Evolutionary conservation across 2,888 invertebrate species (phyloP), one percentile per base, ranked within the genome.

Genomic region (Dascillus cervinus): DNA sequence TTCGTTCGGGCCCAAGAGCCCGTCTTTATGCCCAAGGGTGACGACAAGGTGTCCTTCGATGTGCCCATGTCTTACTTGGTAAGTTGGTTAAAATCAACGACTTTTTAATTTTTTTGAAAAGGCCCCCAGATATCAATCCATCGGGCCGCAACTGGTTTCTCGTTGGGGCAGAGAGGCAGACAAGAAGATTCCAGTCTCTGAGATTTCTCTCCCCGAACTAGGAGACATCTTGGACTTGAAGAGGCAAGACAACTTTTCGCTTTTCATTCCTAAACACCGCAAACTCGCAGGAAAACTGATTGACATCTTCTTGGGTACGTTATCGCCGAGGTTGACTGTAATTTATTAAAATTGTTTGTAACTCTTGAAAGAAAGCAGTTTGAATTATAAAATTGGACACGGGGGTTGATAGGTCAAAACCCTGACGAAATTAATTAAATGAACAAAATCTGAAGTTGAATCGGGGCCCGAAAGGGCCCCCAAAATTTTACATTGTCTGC

Each of bases 1-100:
- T 83, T 81, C 64, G 81, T 84, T 53, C 75, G 83, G 20, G 84
- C 85, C 4, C 70, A 73, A 41, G 85, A 86, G 62, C 84, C 85
- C 1, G 73, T 79, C 36, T 84, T 84, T 63, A 75, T 82, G 67
- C 77, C 78, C 43, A 86, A 85, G 62, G 82, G 82, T 2, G 73
- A 75, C n/a, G 6, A 17, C 4, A 48, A 69, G 0, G 70, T 70
- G 37, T 63, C 70, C 6, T 81, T 81, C 41, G 70, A 77, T 41
- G 68, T 82, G 3, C 74, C 76, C 0, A 58, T 70, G 30, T 63
- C 70, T 39, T 72, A 73, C 46, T 53, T 79, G 71, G 81, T 80
- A 63, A 73, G 73, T 66, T 25, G 20, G 22, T 22, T 20, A 9
- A 17, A 6, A 6, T 17, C 6, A 17, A 17, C 4, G 6, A 17